Evolutionary conservation across 2,888 invertebrate species (phyloP).

Genomic region (Ectemnius lituratus): DNA sequence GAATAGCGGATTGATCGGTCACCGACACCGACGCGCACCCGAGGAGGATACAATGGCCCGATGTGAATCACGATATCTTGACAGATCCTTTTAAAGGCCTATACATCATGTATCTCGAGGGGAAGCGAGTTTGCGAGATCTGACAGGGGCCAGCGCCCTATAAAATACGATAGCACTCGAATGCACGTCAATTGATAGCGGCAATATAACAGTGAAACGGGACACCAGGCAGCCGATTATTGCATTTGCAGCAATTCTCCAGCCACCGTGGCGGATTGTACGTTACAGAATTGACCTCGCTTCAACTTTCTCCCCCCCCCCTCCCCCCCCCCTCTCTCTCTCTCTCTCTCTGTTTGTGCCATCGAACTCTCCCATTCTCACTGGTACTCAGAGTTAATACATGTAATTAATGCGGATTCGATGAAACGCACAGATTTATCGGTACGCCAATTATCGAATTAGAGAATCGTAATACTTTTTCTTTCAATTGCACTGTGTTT

Average conservation of each 20-base stretch:
- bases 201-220: conserved; percentile 21
- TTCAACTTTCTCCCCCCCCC: no score
- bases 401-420: no score
- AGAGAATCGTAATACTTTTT: no score
- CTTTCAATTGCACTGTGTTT: no score
- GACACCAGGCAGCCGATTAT: conserved; percentile 4
- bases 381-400: no score
- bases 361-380: no score
- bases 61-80: conserved; percentile 40
- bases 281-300: no score
- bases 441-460: no score
- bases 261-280: conserved; percentile 3
- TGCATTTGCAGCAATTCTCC: conserved; percentile 2
- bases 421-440: no score
- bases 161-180: conserved; percentile 22
- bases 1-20: neutral
- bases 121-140: conserved; percentile 9
- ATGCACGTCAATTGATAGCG: conserved; percentile 20
- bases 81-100: conserved; percentile 45
- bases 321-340: no score
- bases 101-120: conserved; percentile 38
- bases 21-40: conserved; percentile 1
- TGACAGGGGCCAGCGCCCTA: conserved; percentile 11
- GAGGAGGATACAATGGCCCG: conserved; percentile 16
- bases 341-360: no score